These are phyloP conservation scores for Felis catus DNA, from an alignment of 2,113 vertebrate genomes.

Conservation along the genomic window F.catus_Fca126_mat1.0 CM031415.1:175062501-175063000, in stretches of 20 bases:
- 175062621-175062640: neutral
- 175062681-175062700: neutral
- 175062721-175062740: neutral
- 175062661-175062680: neutral
- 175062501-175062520: neutral
- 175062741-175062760: neutral
- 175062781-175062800: neutral
- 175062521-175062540: neutral
- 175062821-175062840: neutral
- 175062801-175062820: neutral
- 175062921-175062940: neutral
- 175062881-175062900: neutral
- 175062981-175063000: neutral
- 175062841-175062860: neutral
- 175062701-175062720: neutral
- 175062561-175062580: neutral
- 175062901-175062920: neutral
- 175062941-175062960: neutral
- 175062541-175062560: conserved; percentile 5
- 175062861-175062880: neutral
- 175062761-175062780: neutral
- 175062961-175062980: neutral
- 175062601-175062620: neutral
- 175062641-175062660: neutral
- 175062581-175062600: neutral